Evolutionary conservation across 2,797 vertebrate species (phyloP).

Genomic region (Urocyon cinereoargenteus): DNA sequence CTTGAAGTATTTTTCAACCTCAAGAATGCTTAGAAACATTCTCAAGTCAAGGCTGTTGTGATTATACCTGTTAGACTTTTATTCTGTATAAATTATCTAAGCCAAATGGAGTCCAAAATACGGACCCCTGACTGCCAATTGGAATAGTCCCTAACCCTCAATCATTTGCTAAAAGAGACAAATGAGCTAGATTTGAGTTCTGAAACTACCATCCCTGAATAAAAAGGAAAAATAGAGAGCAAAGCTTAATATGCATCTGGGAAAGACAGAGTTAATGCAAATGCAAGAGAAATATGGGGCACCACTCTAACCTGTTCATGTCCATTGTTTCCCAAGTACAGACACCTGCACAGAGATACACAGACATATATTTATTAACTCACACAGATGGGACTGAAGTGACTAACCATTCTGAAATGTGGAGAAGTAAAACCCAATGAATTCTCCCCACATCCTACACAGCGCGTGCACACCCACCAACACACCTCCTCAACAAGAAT

Average conservation of each 20-base stretch:
- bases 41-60: conserved; percentile 46
- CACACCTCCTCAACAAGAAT: background rate
- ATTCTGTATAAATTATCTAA: conserved; percentile 66
- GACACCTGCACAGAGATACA: conserved; percentile 1
- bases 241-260: conserved; percentile 43
- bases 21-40: conserved; percentile 63
- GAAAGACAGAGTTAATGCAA: conserved; percentile 47
- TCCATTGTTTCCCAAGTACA: conserved; percentile 11
- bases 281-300: background rate
- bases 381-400: background rate
- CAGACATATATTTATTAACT: background rate
- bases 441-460: background rate
- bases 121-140: conserved; percentile 58
- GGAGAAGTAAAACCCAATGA: background rate
- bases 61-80: conserved; percentile 70
- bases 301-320: background rate
- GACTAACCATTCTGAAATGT: background rate
- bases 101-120: conserved; percentile 70
- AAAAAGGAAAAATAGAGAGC: background rate
- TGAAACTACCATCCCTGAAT: conserved; percentile 32
- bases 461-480: conserved; percentile 34
- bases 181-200: conserved; percentile 59
- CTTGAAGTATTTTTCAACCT: conserved; percentile 70
- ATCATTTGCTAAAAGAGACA: conserved; percentile 60
- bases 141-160: conserved; percentile 54